These are phyloP conservation scores for Holocentrus rufus DNA, from an alignment of 2,797 vertebrate species.

Conservation along the genomic window DNA sequence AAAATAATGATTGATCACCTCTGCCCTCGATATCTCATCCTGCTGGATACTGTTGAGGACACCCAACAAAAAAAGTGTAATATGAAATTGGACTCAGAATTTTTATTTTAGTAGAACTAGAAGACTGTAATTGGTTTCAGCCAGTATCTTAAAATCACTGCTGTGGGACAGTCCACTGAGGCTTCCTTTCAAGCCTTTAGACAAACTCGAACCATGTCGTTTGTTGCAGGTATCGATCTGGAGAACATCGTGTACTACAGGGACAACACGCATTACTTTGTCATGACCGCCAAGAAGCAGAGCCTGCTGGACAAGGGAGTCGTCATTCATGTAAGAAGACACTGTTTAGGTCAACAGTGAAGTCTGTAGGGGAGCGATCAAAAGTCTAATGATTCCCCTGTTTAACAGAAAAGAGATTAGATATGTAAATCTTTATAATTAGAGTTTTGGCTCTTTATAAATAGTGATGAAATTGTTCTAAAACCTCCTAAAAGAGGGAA, in stretches of 20 bases:
- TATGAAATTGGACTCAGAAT: background rate
- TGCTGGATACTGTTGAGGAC: background rate
- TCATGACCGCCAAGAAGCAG: constrained; percentile 99
- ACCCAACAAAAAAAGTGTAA: background rate
- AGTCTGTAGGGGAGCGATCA: background rate
- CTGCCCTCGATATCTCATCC: background rate
- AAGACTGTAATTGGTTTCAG: background rate
- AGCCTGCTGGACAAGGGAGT: constrained; percentile 97
- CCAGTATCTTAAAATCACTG: background rate
- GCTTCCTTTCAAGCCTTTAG: background rate
- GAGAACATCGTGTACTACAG: constrained; percentile 99
- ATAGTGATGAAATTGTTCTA: constrained; percentile 9
- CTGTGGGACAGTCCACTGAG: background rate
- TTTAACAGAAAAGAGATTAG: background rate
- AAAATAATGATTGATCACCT: background rate
- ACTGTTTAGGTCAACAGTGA: constrained; percentile 27
- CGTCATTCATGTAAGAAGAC: constrained; percentile 88
- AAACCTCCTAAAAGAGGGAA: too few species aligned
- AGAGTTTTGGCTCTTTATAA: constrained; percentile 30
- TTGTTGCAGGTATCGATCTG: constrained; percentile 90
- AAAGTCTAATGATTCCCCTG: background rate
- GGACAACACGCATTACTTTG: constrained; percentile 98
- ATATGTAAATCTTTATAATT: background rate
- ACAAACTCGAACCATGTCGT: background rate
- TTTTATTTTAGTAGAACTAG: background rate